Base-by-base conservation (phyloP, 2,888 invertebrate species). In the Drosophila algonquin region DNA sequence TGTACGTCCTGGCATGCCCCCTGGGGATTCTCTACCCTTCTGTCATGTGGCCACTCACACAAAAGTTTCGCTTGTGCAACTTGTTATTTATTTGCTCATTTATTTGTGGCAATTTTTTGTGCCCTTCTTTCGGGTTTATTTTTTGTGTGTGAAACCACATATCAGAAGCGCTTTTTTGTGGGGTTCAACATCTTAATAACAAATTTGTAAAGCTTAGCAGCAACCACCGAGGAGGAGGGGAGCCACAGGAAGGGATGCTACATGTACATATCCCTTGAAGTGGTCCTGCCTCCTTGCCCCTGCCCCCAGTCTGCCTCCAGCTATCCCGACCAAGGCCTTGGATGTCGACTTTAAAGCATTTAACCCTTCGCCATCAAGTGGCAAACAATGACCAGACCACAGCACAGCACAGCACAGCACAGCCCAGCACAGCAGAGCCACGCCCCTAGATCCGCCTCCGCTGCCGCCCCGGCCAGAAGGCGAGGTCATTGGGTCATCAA, bases 401-500 rank as follows among this genome's bases (percentile, higher is more conserved):
- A 55, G 52, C 52, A 52, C 46, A 51, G 64, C 63, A 35, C 10
- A 12, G 4, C 4, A 10, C 10, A 32, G 9, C 30, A 30, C 9
- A 9, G 9, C 30, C 8, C 8, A 30, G 30, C 54, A 44, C 56
- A 55, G 45, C 14, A 16, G 32, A 2, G 21, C 59, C 55, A 55
- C 54, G 45, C 73, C 73, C 73, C 40, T 14, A 6, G 14, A 14
- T n/a, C 6, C 14, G 6, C 14, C 14, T 12, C 2, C 7, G 40
- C 14, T 7, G 24, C 24, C 24, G 24, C 24, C 5, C 24, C 24
- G 24, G 24, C 40, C 40, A 40, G 40, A 40, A n/a, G n/a, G 57
- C 54, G 64, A 83, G 80, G 78, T 83, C 84, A 83, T 53, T 73
- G 70, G 80, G 83, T 80, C 83, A 77, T 80, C 80, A 83, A 83